Evolutionary conservation across 92 coral and sea anemone species (phyloP), one percentile per base, ranked within the genome.

Genomic region (Umimayanthus chanpuru): DNA sequence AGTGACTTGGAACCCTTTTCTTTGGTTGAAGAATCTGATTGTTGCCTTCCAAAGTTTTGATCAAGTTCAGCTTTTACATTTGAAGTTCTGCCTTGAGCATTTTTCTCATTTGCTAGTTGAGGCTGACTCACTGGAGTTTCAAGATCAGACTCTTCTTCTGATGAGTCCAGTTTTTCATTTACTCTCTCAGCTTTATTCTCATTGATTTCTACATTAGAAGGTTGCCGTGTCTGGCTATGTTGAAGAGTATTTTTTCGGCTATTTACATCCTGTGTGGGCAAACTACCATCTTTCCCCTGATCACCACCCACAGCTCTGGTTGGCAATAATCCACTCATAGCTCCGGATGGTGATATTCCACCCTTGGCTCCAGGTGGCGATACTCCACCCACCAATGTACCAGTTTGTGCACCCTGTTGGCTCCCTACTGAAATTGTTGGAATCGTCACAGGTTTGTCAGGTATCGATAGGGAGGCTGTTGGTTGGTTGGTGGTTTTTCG

Each of bases 21-120:
- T 47, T 71, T 28, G 55, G 2, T 21, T 70, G 87, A 83, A 47
- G 78, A 39, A 53, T 83, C 87, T 70, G 87, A 68, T n/a, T 70
- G 78, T 70, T 83, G 77, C 16, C 18, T 6, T 43, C 78, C 86
- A 2, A 82, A n/a, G n/a, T 66, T 50, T 70, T 29, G 40, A 50
- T 71, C 18, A 10, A 70, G 41, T 41, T 83, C 43, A 43, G 44
- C 21, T 8, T 25, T 71, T 68, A 30, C 14, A 26, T 71, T 29
- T 67, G 66, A 83, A 40, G 87, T 83, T 71, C 87, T 83, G 18
- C 78, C 38, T 44, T 71, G 53, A 23, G 78, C n/a, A 39, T 18
- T 68, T 5, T 83, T 47, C 11, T 21, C 44, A 30, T 4, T 14
- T 36, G 28, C 66, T 43, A 43, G 28, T 25, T 67, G n/a, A n/a